Conservation (phyloP, 2,888 invertebrate genomes). For the Eristalis arbustorum region DNA sequence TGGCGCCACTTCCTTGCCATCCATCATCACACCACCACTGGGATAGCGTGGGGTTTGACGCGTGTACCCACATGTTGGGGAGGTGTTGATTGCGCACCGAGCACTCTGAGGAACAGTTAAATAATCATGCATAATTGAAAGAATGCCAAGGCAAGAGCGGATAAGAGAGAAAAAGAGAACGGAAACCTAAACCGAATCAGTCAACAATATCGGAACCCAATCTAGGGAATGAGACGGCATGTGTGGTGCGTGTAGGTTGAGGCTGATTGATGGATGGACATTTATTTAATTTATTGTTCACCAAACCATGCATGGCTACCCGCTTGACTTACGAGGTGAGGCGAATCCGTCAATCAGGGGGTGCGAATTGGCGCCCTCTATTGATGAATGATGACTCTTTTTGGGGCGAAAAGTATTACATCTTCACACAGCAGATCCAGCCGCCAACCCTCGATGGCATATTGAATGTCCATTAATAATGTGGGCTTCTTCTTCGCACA, state of each 20-base stretch:
- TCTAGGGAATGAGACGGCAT: background rate
- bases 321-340: conserved; percentile 15
- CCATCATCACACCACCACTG: conserved; percentile 5
- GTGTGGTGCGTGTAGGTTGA: conserved; percentile 1
- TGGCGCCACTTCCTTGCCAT: conserved; percentile 41
- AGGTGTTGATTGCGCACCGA: conserved; percentile 50
- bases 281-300: conserved; percentile 59
- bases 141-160: conserved; percentile 3
- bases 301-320: conserved; percentile 52
- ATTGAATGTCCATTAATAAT: conserved; percentile 59
- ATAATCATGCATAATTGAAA: conserved; percentile 63
- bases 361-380: conserved; percentile 36
- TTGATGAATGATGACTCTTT: conserved; percentile 56
- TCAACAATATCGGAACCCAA: conserved; percentile 35
- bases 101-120: conserved; percentile 45
- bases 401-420: conserved; percentile 30
- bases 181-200: background rate
- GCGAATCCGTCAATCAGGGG: conserved; percentile 38
- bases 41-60: background rate
- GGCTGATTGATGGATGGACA: conserved; percentile 57
- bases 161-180: background rate
- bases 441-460: conserved; percentile 11
- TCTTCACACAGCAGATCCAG: conserved; percentile 30
- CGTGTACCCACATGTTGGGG: conserved; percentile 1
- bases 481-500: conserved; percentile 1